A percentile compares a stretch with the other conserved stretches of the same genome.
phyloP scores from a whole-genome alignment of 2,888 invertebrate species.

The Stenchaetothrips biformis region DNA sequence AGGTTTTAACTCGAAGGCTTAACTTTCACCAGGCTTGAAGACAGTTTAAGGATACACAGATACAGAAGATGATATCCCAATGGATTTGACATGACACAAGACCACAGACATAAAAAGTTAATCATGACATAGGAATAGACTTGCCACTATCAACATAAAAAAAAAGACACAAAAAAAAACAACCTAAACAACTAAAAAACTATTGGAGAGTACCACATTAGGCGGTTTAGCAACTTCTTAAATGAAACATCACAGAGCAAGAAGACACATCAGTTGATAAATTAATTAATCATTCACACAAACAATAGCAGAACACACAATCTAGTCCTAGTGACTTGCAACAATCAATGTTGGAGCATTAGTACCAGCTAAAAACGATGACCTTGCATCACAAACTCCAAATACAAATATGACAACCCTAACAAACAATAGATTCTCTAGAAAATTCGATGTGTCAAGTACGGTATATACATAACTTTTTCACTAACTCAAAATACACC shows the following conservation, averaged over 20 bases:
- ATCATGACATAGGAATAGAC: too few relatives aligned
- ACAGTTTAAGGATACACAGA: too few relatives aligned
- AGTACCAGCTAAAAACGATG: neutral
- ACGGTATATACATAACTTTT: neutral
- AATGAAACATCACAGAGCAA: constrained; percentile 15
- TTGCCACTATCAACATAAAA: too few relatives aligned
- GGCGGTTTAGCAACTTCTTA: neutral
- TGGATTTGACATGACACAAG: too few relatives aligned
- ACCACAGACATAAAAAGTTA: too few relatives aligned
- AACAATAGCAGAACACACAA: neutral
- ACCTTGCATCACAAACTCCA: neutral
- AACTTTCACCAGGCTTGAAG: too few relatives aligned
- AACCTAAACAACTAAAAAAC: too few relatives aligned
- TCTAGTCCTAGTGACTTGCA: neutral
- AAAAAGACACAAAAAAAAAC: too few relatives aligned
- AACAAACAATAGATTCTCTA: neutral
- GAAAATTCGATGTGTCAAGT: neutral
- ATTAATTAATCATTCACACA: neutral
- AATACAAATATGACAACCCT: neutral
- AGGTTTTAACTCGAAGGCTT: too few relatives aligned
- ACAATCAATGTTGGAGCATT: constrained; percentile 3
- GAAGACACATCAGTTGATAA: constrained; percentile 25
- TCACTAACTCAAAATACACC: neutral
- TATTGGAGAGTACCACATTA: neutral
- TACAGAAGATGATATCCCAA: too few relatives aligned